These are phyloP conservation scores for Leucophora obtusa DNA, from an alignment of 2,888 invertebrate genomes.

Conservation along the genomic window DNA sequence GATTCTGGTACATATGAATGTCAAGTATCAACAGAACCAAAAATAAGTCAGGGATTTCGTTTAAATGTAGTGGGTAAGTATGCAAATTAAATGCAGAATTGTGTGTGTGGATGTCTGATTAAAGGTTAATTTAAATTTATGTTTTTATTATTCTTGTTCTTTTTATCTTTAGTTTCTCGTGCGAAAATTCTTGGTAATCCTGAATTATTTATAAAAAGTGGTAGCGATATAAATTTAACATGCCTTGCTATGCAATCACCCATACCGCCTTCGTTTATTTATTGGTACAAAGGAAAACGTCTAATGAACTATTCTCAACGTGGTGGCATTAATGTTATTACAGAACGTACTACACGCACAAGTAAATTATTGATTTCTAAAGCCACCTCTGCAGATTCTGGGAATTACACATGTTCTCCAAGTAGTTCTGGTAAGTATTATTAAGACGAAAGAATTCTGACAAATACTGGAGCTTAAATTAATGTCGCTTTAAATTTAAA, in stretches of 20 bases:
- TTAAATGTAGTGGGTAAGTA: constrained; percentile 85
- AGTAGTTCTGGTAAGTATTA: constrained; percentile 83
- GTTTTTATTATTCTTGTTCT: constrained; percentile 18
- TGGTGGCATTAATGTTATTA: constrained; percentile 93
- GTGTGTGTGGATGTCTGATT: neutral
- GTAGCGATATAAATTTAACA: constrained; percentile 95
- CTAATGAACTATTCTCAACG: constrained; percentile 92
- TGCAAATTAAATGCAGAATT: neutral
- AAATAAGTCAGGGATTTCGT: constrained; percentile 85
- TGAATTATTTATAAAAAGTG: constrained; percentile 93
- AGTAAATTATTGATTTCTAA: constrained; percentile 92
- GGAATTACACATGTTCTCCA: constrained; percentile 93
- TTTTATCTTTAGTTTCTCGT: constrained; percentile 84
- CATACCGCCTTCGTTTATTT: constrained; percentile 85
- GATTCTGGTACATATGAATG: constrained; percentile 86
- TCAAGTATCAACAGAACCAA: constrained; percentile 87
- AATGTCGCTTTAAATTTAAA: too few species aligned
- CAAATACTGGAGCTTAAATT: too few species aligned
- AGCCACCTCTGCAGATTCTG: constrained; percentile 90
- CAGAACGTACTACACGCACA: constrained; percentile 91
- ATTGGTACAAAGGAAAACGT: constrained; percentile 91
- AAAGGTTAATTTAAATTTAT: neutral
- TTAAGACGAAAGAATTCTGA: neutral
- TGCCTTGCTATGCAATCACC: constrained; percentile 90
- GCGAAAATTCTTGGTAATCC: constrained; percentile 93